Evolutionary conservation across 2,113 vertebrate species (phyloP).

Genomic region (Fregata magnificens): DNA sequence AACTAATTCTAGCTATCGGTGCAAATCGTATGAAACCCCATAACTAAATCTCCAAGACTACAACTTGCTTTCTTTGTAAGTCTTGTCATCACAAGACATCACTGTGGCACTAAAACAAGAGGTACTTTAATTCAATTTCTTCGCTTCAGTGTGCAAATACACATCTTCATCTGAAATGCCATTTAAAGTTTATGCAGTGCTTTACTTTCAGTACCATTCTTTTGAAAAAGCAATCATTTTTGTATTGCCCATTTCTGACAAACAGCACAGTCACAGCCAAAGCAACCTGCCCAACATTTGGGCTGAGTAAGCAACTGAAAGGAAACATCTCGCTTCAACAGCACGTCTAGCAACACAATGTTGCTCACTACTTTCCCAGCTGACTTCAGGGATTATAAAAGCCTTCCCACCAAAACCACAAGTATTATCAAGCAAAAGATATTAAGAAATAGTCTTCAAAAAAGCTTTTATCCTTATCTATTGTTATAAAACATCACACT

Average conservation of each 20-base stretch:
- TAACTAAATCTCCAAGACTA: slow-evolving; percentile 46
- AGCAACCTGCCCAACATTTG: background rate
- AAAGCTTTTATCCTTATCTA: background rate
- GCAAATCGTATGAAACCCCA: slow-evolving; percentile 61
- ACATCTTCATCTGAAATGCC: background rate
- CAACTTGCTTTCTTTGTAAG: background rate
- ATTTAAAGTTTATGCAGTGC: background rate
- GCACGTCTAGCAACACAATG: background rate
- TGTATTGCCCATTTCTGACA: background rate
- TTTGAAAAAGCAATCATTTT: background rate
- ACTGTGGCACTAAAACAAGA: background rate
- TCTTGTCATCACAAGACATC: background rate
- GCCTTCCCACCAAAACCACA: background rate
- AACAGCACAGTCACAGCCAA: background rate
- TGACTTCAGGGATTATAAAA: background rate
- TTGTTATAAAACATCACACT: background rate
- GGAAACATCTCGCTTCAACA: background rate
- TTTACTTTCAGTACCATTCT: background rate
- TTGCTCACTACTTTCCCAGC: background rate
- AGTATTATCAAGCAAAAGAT: slow-evolving; percentile 7
- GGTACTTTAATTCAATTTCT: background rate
- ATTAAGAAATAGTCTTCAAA: background rate
- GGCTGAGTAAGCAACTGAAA: background rate
- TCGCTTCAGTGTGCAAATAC: background rate
- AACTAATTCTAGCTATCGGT: slow-evolving; percentile 39